phyloP scores from a whole-genome alignment of 2,797 vertebrate genomes.

The Intellagama lesueurii region DNA sequence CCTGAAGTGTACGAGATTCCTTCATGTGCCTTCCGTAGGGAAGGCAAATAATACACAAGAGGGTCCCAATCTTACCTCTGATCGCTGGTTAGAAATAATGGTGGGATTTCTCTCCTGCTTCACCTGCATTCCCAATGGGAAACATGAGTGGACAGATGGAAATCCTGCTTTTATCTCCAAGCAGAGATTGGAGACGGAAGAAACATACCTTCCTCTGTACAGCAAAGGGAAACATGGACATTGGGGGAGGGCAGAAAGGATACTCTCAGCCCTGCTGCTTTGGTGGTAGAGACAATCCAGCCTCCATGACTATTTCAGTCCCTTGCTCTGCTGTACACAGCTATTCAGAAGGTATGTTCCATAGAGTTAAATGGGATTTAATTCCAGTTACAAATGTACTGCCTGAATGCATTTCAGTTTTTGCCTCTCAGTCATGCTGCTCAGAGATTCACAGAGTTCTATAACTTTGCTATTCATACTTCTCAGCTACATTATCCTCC shows the following conservation, averaged over 20 bases:
- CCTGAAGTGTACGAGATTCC: neutral
- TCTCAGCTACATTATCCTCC: constrained; percentile 14
- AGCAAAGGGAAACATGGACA: neutral
- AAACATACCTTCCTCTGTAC: neutral
- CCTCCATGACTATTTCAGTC: neutral
- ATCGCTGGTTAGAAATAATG: neutral
- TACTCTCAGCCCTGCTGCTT: neutral
- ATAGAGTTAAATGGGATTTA: neutral
- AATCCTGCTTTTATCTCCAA: neutral
- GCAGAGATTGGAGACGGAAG: neutral
- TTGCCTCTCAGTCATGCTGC: constrained; percentile 9
- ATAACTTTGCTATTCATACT: constrained; percentile 11
- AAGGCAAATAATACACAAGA: neutral
- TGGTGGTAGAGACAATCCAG: neutral
- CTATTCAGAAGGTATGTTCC: neutral
- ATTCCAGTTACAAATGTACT: neutral
- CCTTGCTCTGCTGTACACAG: neutral
- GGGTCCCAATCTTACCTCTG: neutral
- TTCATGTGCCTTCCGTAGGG: neutral
- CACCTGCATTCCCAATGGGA: neutral
- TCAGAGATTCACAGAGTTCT: neutral
- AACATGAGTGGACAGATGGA: neutral
- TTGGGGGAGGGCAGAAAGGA: neutral
- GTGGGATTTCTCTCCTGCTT: neutral
- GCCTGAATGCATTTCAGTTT: constrained; percentile 33